Percentiles rank a stretch among this genome's conserved stretches.
Conservation (phyloP, 2,113 vertebrate genomes). For the Sterna hirundo region DNA sequence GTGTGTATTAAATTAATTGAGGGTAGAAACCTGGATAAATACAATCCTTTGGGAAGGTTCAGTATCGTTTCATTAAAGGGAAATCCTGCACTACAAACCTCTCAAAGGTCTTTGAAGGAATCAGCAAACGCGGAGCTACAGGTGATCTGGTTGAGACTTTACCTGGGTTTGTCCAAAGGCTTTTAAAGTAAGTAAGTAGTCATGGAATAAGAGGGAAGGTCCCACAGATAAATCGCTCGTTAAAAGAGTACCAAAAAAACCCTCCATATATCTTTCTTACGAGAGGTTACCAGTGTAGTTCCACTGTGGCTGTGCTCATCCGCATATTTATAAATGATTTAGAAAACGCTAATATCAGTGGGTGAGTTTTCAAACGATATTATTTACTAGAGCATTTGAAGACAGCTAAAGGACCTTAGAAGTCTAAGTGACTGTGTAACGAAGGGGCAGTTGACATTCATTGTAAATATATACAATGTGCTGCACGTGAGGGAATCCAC, state of each 20-base stretch:
- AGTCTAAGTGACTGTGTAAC: not conserved
- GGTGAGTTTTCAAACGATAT: not conserved
- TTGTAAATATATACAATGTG: not conserved
- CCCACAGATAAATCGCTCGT: rapidly evolving
- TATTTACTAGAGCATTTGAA: not conserved
- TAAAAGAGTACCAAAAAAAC: not conserved
- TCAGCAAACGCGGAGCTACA: not conserved
- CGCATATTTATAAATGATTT: not conserved
- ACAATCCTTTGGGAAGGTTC: not conserved
- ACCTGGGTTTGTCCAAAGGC: not conserved
- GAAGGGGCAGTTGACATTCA: not conserved
- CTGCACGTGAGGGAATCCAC: not conserved
- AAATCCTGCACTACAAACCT: not conserved
- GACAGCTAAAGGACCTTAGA: not conserved
- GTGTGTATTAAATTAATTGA: not conserved
- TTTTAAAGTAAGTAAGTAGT: not conserved
- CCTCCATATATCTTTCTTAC: not conserved
- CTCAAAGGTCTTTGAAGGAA: not conserved
- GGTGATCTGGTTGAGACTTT: not conserved
- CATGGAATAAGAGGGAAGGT: not conserved
- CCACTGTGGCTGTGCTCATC: not conserved
- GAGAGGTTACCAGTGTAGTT: not conserved
- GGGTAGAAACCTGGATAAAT: not conserved
- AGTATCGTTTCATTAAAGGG: not conserved
- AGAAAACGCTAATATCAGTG: not conserved